phyloP scores from a whole-genome alignment of 1,140 invertebrate genomes.

The Oreohelix idahoensis region DNA sequence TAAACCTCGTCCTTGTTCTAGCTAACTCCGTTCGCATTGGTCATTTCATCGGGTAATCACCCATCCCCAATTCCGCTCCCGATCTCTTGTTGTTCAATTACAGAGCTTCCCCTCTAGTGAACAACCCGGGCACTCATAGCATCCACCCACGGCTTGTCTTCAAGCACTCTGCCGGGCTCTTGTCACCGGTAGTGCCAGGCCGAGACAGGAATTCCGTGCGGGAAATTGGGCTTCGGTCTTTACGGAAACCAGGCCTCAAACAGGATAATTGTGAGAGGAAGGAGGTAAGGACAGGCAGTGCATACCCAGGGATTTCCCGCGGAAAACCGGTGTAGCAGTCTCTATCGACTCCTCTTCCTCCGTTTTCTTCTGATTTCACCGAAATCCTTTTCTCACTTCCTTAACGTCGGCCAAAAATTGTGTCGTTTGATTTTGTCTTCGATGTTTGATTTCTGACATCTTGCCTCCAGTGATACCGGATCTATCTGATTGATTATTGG shows the following conservation, averaged over 20 bases:
- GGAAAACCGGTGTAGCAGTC: conserved; percentile 30
- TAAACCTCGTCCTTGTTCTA: background rate
- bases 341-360: conserved; percentile 11
- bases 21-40: conserved; percentile 7
- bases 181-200: conserved; percentile 39
- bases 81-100: background rate
- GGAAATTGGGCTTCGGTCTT: conserved; percentile 37
- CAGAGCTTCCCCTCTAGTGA: background rate
- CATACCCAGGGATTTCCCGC: conserved; percentile 15
- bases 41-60: background rate
- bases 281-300: conserved; percentile 22
- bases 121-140: conserved; percentile 12
- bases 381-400: conserved; percentile 18
- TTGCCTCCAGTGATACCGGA: background rate
- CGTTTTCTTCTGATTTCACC: background rate
- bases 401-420: background rate
- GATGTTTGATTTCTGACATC: background rate
- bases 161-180: conserved; percentile 20
- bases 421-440: conserved; percentile 1
- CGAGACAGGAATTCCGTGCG: conserved; percentile 37
- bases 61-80: background rate
- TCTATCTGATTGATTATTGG: background rate
- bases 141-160: conserved; percentile 21
- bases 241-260: conserved; percentile 38
- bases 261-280: conserved; percentile 40